Evolutionary conservation across 2,888 invertebrate genomes (phyloP).

Genomic region (Ennomos erosarius): DNA sequence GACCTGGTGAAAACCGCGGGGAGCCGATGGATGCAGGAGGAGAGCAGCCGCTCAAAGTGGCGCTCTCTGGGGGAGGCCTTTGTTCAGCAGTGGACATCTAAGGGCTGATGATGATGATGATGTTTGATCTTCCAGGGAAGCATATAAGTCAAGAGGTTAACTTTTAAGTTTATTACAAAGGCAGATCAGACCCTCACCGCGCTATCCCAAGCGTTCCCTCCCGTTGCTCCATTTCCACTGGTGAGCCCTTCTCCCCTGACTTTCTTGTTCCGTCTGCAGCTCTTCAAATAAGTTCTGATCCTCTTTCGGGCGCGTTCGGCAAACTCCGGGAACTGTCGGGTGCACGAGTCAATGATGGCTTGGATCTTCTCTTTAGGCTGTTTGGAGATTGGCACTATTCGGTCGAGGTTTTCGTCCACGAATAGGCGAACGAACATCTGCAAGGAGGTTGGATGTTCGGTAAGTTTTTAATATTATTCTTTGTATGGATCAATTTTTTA

Average conservation of each 20-base stretch:
- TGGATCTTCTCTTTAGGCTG: slow-evolving; percentile 99
- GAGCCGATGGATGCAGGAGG: no score
- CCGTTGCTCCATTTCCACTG: slow-evolving; percentile 77
- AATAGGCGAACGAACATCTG: slow-evolving; percentile 99
- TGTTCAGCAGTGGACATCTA: no score
- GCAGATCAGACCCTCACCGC: slow-evolving; percentile 88
- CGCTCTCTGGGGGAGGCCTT: no score
- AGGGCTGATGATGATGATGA: no score
- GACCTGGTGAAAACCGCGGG: no score
- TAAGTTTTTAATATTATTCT: no score
- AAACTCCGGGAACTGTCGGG: slow-evolving; percentile 98
- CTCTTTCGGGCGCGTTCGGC: slow-evolving; percentile 97
- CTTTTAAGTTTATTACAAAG: slow-evolving; percentile 23
- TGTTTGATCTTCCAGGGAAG: no score
- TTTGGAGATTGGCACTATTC: slow-evolving; percentile 98
- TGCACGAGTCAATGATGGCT: slow-evolving; percentile 98
- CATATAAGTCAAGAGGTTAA: no score
- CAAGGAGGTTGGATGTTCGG: slow-evolving; percentile 44
- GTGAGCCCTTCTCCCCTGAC: slow-evolving; percentile 90
- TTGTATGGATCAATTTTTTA: no score
- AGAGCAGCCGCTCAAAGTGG: no score
- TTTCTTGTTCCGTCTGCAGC: slow-evolving; percentile 97
- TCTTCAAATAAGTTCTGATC: slow-evolving; percentile 97
- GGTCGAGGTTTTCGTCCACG: slow-evolving; percentile 98
- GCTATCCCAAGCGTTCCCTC: slow-evolving; percentile 92